These are phyloP conservation scores for Pan troglodytes DNA, from an alignment of 2,113 vertebrate genomes.

Conservation along the genomic window DNA sequence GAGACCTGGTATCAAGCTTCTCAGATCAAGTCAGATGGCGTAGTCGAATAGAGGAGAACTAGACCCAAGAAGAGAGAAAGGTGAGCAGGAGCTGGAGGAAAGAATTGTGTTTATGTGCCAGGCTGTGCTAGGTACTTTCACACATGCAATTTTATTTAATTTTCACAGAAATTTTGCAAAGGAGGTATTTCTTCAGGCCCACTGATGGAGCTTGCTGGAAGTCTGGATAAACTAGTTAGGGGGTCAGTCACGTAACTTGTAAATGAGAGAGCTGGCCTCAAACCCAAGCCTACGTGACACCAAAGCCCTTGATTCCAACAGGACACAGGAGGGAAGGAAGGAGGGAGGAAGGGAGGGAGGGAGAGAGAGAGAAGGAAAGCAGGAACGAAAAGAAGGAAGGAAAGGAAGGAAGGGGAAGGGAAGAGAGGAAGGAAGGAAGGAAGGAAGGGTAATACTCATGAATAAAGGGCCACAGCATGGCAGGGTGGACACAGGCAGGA, in stretches of 20 bases:
- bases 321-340: not conserved
- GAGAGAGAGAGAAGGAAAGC: not conserved
- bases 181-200: not conserved
- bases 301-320: not conserved
- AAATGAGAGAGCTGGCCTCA: not conserved
- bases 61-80: not conserved
- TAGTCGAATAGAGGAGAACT: not conserved
- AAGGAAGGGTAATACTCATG: too few species aligned
- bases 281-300: not conserved
- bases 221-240: not conserved
- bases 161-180: not conserved
- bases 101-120: not conserved
- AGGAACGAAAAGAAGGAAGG: not conserved
- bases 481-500: accelerated
- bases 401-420: too few species aligned
- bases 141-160: not conserved
- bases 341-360: accelerated
- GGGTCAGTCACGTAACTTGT: not conserved
- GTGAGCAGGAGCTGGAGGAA: not conserved
- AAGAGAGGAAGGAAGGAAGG: accelerated
- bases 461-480: not conserved
- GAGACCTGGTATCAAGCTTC: not conserved
- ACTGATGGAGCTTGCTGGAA: not conserved
- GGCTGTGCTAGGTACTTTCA: not conserved
- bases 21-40: not conserved